phyloP scores from a whole-genome alignment of 1,140 invertebrate species.

The Drosophila equinoxialis region DNA sequence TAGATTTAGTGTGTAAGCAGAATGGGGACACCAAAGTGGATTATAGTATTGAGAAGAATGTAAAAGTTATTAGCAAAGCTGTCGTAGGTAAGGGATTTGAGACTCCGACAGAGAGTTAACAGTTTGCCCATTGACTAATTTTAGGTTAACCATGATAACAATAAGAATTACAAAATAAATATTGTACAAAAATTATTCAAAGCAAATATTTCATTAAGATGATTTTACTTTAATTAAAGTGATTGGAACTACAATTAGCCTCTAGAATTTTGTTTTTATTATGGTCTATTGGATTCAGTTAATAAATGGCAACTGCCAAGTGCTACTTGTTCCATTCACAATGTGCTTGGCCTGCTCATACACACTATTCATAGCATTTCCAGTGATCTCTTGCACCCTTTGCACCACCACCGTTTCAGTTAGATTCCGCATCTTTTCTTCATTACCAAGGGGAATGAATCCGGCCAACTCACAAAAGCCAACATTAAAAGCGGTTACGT shows the following conservation, averaged over 20 bases:
- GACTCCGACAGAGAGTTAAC: conserved; percentile 36
- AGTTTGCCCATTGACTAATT: neutral
- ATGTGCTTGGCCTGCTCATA: conserved; percentile 56
- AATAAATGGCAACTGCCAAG: neutral
- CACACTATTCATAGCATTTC: conserved; percentile 52
- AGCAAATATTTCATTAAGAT: neutral
- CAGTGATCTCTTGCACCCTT: conserved; percentile 57
- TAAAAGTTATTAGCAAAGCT: conserved; percentile 57
- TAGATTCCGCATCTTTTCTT: conserved; percentile 50
- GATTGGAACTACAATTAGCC: neutral
- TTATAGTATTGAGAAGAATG: conserved; percentile 58
- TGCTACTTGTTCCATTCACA: conserved; percentile 21
- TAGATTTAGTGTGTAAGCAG: conserved; percentile 72
- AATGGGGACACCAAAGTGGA: conserved; percentile 36
- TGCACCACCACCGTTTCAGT: conserved; percentile 57
- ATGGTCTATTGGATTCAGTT: conserved; percentile 8
- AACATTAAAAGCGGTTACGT: conserved; percentile 64
- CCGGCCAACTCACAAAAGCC: conserved; percentile 79
- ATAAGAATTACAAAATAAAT: neutral
- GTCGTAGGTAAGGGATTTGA: conserved; percentile 66
- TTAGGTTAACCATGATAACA: neutral
- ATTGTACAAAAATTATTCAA: too few species aligned
- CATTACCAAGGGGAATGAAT: conserved; percentile 69
- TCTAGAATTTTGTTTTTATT: neutral
- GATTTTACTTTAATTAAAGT: neutral